These are phyloP conservation scores for Drosophila repletoides DNA, from an alignment of 1,140 invertebrate genomes.

Conservation along the genomic window DNA sequence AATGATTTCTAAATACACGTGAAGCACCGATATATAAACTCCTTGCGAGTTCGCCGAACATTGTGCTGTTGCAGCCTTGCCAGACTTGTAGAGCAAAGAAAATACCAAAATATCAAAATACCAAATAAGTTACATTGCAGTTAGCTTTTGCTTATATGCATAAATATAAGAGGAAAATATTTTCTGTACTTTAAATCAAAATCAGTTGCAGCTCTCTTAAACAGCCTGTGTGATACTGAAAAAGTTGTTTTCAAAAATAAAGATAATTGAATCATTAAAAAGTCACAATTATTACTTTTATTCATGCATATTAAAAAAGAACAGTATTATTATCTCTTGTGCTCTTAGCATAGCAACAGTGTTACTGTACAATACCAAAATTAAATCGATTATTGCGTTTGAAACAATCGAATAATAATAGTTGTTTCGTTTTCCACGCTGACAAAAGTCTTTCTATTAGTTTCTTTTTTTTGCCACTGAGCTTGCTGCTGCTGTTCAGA, in stretches of 20 bases:
- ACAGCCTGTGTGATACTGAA: too few relatives aligned
- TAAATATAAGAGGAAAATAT: too few relatives aligned
- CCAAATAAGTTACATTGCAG: background rate
- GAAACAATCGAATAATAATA: conserved; percentile 23
- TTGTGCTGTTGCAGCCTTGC: conserved; percentile 17
- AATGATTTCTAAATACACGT: conserved; percentile 31
- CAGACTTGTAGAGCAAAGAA: conserved; percentile 2
- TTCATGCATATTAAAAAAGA: too few relatives aligned
- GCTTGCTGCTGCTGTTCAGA: background rate
- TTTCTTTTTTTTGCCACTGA: conserved; percentile 4
- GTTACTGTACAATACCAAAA: background rate
- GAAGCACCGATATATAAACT: conserved; percentile 21
- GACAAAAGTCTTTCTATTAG: conserved; percentile 33
- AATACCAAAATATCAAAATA: conserved; percentile 1
- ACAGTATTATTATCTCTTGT: too few relatives aligned
- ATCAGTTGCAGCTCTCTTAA: too few relatives aligned
- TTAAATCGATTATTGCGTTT: conserved; percentile 14
- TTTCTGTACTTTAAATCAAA: too few relatives aligned
- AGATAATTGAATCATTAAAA: too few relatives aligned
- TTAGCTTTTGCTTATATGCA: background rate
- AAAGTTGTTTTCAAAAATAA: too few relatives aligned
- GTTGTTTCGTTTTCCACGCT: conserved; percentile 37
- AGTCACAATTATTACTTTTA: too few relatives aligned
- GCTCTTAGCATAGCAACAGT: too few relatives aligned
- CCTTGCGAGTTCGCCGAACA: conserved; percentile 31